A percentile compares a stretch with the other conserved stretches of the same genome.
Conservation (phyloP, 2,113 vertebrate genomes). For the Lathamus discolor region DNA sequence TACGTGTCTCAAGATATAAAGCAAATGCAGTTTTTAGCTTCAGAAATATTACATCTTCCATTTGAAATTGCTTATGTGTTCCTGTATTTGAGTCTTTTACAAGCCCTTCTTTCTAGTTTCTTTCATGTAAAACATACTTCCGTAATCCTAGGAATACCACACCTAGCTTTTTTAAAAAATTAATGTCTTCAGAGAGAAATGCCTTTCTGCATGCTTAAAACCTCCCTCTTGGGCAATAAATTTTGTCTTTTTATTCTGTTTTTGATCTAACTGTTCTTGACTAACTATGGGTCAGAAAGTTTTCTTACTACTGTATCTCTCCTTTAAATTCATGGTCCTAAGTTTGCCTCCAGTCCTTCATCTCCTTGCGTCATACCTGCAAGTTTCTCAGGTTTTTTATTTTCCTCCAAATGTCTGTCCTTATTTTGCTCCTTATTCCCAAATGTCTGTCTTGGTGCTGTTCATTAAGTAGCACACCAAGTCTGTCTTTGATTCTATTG, state of each 20-base stretch:
- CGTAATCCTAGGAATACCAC: background rate
- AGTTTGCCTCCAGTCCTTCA: background rate
- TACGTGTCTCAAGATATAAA: background rate
- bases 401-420: background rate
- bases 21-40: background rate
- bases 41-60: background rate
- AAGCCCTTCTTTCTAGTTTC: background rate
- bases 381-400: background rate
- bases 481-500: background rate
- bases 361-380: background rate
- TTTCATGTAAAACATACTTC: background rate
- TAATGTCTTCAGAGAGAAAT: background rate
- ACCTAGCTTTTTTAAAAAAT: background rate
- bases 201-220: background rate
- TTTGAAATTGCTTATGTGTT: background rate
- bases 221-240: background rate
- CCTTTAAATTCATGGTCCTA: background rate
- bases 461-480: background rate
- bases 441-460: background rate
- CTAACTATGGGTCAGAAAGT: background rate
- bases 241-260: background rate
- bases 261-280: background rate
- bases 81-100: background rate
- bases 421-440: background rate
- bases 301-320: background rate